Percentiles rank a stretch among this genome's conserved stretches.
phyloP scores from a whole-genome alignment of 2,888 invertebrate genomes.

The Netelia virgata region DNA sequence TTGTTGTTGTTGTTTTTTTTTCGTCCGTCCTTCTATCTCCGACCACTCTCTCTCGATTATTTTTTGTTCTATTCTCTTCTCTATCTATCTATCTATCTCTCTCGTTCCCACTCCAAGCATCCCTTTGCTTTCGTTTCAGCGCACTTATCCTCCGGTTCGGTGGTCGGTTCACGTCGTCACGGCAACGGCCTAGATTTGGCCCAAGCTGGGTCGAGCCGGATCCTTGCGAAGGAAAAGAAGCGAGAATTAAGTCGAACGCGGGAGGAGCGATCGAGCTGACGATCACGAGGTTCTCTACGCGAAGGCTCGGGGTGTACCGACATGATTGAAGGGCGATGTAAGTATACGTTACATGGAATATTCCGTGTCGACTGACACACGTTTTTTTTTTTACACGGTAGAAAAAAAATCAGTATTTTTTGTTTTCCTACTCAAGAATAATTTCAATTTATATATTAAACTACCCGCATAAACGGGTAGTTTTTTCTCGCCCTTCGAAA shows the following conservation, averaged over 20 bases:
- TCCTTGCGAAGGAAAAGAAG: constrained; percentile 26
- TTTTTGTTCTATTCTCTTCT: constrained; percentile 17
- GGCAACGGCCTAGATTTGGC: constrained; percentile 80
- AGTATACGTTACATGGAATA: background rate
- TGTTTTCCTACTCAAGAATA: no score
- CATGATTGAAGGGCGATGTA: background rate
- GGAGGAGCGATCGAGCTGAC: constrained; percentile 36
- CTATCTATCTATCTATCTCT: constrained; percentile 54
- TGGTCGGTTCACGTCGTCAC: constrained; percentile 75
- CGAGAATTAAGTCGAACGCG: constrained; percentile 46
- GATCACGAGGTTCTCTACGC: constrained; percentile 15
- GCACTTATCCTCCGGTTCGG: constrained; percentile 67
- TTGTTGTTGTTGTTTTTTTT: constrained; percentile 14
- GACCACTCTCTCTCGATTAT: background rate
- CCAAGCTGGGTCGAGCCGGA: constrained; percentile 47
- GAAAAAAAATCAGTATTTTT: no score
- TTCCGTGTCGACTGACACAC: background rate
- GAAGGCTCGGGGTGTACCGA: background rate
- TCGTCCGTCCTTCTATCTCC: constrained; percentile 12
- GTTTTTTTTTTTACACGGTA: background rate
- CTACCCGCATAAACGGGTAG: background rate
- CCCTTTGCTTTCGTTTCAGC: constrained; percentile 58
- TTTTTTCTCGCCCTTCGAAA: background rate
- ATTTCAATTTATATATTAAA: no score
- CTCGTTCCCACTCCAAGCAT: constrained; percentile 27